Percentiles rank a stretch among this genome's conserved stretches.
Conservation (phyloP, 2,797 vertebrate species). For the Steatocranus sp. region DNA sequence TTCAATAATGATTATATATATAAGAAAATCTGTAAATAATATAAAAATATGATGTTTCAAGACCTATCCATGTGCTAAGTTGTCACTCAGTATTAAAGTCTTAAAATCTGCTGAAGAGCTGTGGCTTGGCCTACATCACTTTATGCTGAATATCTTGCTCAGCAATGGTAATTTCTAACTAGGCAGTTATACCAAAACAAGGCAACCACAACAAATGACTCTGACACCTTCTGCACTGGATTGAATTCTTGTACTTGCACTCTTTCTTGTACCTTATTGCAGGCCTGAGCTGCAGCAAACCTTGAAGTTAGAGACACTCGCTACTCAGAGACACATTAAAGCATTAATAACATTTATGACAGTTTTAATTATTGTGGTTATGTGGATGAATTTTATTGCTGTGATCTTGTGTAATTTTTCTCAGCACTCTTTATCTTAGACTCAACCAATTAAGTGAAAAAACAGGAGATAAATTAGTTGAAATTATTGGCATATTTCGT, state of each 20-base stretch:
- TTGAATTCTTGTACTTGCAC: not conserved
- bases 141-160: not conserved
- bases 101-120: not conserved
- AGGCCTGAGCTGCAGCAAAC: not conserved
- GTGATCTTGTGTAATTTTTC: not conserved
- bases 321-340: not conserved
- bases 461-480: not conserved
- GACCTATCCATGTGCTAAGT: not conserved
- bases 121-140: not conserved
- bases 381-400: not conserved
- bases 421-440: not conserved
- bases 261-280: not conserved
- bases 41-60: not conserved
- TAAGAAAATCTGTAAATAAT: not conserved
- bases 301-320: not conserved
- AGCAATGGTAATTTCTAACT: not conserved
- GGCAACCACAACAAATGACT: not conserved
- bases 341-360: not conserved
- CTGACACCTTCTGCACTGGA: accelerated
- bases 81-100: not conserved
- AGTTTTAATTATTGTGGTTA: not conserved
- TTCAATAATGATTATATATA: not conserved
- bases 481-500: not conserved
- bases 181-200: accelerated
- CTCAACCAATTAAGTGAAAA: not conserved